Evolutionary conservation across 2,797 vertebrate species (phyloP), one percentile per base, ranked within the genome.

Genomic region (Rhinophrynus dorsalis): DNA sequence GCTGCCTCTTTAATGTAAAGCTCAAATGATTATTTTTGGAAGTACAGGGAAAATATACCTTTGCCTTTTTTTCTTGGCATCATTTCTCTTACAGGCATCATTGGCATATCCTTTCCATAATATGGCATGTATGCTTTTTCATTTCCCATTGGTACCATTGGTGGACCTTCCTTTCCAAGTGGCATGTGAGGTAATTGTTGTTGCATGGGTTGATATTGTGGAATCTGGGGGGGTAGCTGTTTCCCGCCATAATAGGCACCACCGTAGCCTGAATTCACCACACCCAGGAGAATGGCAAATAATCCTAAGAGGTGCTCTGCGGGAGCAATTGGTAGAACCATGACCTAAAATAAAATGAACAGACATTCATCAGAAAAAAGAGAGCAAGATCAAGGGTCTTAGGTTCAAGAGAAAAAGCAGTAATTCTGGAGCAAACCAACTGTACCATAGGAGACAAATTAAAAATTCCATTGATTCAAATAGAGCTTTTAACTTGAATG

Each of bases 221-320:
- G 82, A 30, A 85, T 68, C 71, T 85, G 84, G 74, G 82, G 92
- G 30, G 89, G 93, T 17, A 92, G 80, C 55, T 92, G 93, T 77
- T 97, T 97, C 65, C 93, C 93, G 50, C 93, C 93, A 82, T 97
- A 97, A 78, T 94, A 98, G 12, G 89, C 93, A 12, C 93, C 96
- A 0, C 91, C 92, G 13, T 91, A 85, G 76, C 76, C 83, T 56
- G 78, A 75, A 73, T 54, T 85, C 62, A 92, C 21, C 30, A 88
- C 78, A 71, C 81, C 85, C 51, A 94, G 76, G 64, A 90, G 90
- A 13, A 63, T 27, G 77, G 92, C 47, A 33, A 83, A 73, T 10
- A 90, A 65, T 21, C 88, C 67, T 64, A 85, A 68, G 73, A 94
- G 76, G 27, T 92, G 78, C 77, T 80, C 80, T 48, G 78, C 58